Evolutionary conservation across 92 coral and sea anemone species (phyloP), one percentile per base, ranked within the genome.

Genomic region (Pocillopora meandrina): DNA sequence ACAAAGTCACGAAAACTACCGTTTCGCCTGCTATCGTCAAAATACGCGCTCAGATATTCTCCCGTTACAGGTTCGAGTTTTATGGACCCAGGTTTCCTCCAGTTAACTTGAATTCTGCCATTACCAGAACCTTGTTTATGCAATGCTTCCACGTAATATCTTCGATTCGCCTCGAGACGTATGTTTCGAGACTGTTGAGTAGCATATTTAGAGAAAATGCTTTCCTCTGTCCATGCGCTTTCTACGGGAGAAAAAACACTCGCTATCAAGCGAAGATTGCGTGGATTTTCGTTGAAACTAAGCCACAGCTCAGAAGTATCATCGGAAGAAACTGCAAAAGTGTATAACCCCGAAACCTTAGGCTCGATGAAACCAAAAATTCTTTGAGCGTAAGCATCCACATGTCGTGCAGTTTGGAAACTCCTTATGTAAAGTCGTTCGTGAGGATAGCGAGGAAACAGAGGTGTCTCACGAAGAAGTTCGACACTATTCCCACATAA

Each of bases 281-380:
- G 35, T 5, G 88, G 83, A 15, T 65, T 77, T 42, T 84, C 76
- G 69, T 84, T 82, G 11, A 84, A 84, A 84, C 88, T 84, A 14
- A 84, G 88, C 88, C 88, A 84, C 17, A 84, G 47, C 35, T 84
- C 88, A 2, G 88, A 84, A 16, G 88, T 16, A 76, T 84, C 88
- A 65, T 84, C 82, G 47, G 88, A 84, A 5, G 88, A 67, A 35
- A 84, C 36, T 12, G 75, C 88, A 18, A 84, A 84, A 2, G 56
- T 65, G 21, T 84, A 84, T 65, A 66, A 56, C 8, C 88, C 88
- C 5, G 83, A 64, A 33, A 76, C 82, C 17, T 74, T 69, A 10
- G 88, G 88, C 55, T 52, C 61, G 12, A 84, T 77, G 42, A 84
- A 84, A 56, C 88, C 88, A 57, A 84, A 84, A 26, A 84, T 84